Evolutionary conservation across 2,797 vertebrate genomes (phyloP).

Genomic region (Pitangus sulphuratus): DNA sequence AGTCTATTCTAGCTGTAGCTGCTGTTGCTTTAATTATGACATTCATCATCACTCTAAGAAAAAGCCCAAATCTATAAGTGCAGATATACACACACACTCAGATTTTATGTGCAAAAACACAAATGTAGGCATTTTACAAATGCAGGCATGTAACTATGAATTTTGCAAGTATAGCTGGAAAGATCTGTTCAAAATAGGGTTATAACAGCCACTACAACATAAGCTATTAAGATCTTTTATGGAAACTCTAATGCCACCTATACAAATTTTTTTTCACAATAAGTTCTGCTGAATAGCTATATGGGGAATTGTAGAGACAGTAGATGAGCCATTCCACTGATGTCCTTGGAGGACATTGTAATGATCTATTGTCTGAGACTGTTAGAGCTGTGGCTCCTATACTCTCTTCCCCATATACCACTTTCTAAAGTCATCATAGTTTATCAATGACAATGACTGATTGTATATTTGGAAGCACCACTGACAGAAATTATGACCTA

Average conservation of each 20-base stretch:
- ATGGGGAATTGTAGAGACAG: background rate
- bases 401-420: background rate
- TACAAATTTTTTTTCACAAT: slow-evolving; percentile 19
- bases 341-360: slow-evolving; percentile 5
- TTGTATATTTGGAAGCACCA: background rate
- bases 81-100: background rate
- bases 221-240: slow-evolving; percentile 1
- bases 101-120: background rate
- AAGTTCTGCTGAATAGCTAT: background rate
- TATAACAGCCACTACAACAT: background rate
- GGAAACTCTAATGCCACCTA: background rate
- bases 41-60: background rate
- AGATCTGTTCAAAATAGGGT: background rate
- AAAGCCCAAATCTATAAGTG: background rate
- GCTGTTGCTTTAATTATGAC: background rate
- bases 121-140: background rate
- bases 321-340: background rate
- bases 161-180: background rate
- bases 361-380: background rate
- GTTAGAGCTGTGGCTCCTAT: background rate
- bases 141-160: background rate
- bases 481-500: background rate
- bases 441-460: background rate
- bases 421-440: background rate
- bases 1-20: background rate